phyloP scores from a whole-genome alignment of 35 echinoderm and acorn worm genomes.

The Strongylocentrotus purpuratus region DNA sequence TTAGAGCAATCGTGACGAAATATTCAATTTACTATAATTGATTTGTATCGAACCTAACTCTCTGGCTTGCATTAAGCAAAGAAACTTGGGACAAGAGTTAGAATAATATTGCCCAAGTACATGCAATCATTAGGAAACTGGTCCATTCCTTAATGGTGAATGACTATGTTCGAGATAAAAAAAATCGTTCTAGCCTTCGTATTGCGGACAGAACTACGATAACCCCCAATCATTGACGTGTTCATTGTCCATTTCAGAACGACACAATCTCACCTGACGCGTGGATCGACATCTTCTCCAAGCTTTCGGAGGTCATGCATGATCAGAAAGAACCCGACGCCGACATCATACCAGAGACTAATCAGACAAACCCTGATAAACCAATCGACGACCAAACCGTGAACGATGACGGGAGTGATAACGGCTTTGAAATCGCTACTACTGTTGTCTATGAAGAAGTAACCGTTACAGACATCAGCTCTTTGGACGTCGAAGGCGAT shows the following conservation, averaged over 20 bases:
- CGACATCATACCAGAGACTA: not conserved
- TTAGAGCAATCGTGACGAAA: no score
- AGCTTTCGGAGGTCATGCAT: not conserved
- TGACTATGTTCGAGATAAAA: no score
- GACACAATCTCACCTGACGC: not conserved
- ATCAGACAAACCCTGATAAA: not conserved
- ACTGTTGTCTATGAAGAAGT: not conserved
- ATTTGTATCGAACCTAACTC: no score
- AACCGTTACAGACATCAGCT: not conserved
- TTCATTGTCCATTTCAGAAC: not conserved
- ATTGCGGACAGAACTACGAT: no score
- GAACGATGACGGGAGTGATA: not conserved
- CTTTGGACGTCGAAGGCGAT: not conserved
- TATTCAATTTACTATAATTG: no score
- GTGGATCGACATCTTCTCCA: not conserved
- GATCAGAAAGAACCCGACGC: not conserved
- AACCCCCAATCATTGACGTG: not conserved
- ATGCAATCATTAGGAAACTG: no score
- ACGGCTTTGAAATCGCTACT: not conserved
- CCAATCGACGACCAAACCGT: not conserved
- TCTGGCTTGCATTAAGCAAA: no score
- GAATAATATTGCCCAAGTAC: no score
- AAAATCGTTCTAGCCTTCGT: no score
- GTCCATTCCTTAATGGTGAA: no score
- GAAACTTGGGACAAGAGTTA: no score